Conservation (phyloP, 1,140 invertebrate species). For the Drosophila parvula region DNA sequence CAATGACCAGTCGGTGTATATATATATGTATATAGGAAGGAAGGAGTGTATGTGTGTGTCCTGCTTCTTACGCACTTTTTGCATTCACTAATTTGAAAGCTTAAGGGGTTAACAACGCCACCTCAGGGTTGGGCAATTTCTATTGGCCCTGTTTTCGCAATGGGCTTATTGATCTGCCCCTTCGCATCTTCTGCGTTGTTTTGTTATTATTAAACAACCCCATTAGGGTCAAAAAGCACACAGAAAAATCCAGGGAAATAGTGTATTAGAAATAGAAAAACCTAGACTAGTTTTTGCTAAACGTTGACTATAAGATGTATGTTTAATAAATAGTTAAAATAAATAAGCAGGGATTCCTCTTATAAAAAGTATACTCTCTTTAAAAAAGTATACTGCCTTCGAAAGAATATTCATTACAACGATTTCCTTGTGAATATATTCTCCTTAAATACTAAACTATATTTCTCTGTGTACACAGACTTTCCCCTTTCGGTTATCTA, state of each 20-base stretch:
- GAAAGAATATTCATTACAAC: too few relatives aligned
- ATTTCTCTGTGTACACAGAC: neutral
- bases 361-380: too few relatives aligned
- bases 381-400: too few relatives aligned
- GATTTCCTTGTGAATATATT: too few relatives aligned
- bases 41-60: constrained; percentile 27
- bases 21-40: neutral
- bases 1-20: constrained; percentile 65
- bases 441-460: too few relatives aligned
- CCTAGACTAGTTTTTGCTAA: neutral
- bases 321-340: neutral
- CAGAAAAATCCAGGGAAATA: neutral
- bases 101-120: constrained; percentile 42
- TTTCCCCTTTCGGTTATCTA: constrained; percentile 56
- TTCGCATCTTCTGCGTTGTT: constrained; percentile 54
- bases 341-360: neutral
- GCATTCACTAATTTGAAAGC: constrained; percentile 74
- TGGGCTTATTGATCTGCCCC: constrained; percentile 72
- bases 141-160: constrained; percentile 65
- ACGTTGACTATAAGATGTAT: neutral
- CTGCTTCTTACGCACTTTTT: constrained; percentile 79
- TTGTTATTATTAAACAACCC: constrained; percentile 78
- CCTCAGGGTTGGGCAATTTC: constrained; percentile 40
- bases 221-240: constrained; percentile 56
- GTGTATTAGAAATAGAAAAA: neutral